Conservation (phyloP, 2,797 vertebrate species). For the Enteromius anoplus region DNA sequence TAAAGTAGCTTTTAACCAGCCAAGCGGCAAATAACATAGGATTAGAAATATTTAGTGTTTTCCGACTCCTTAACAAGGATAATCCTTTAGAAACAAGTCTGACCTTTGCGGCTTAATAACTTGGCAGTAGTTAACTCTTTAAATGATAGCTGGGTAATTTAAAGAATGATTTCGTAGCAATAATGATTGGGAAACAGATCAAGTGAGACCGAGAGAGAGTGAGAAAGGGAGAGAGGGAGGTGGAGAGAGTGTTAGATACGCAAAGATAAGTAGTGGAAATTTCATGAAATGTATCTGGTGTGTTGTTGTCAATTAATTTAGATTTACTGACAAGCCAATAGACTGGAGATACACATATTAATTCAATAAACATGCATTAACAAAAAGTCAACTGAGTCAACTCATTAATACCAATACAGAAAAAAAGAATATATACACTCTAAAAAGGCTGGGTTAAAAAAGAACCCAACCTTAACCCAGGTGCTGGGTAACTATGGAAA, state of each 20-base stretch:
- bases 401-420: not conserved
- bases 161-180: conserved; percentile 54
- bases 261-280: conserved; percentile 12
- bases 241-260: not conserved
- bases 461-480: too few relatives aligned
- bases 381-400: not conserved
- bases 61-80: conserved; percentile 92
- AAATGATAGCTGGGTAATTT: conserved; percentile 60
- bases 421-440: not conserved
- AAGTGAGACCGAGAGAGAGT: conserved; percentile 10
- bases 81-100: conserved; percentile 84
- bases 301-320: not conserved
- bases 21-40: conserved; percentile 97
- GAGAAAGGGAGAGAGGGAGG: not conserved
- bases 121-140: conserved; percentile 56
- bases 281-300: conserved; percentile 8
- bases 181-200: conserved; percentile 42
- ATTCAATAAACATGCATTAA: conserved; percentile 14
- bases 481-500: too few relatives aligned
- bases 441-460: too few relatives aligned
- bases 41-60: conserved; percentile 99
- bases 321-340: conserved; percentile 10
- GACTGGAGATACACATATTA: conserved; percentile 1
- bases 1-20: conserved; percentile 97
- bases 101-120: conserved; percentile 76